Conservation (phyloP, 2,797 vertebrate genomes). For the Thamnophis elegans region DNA sequence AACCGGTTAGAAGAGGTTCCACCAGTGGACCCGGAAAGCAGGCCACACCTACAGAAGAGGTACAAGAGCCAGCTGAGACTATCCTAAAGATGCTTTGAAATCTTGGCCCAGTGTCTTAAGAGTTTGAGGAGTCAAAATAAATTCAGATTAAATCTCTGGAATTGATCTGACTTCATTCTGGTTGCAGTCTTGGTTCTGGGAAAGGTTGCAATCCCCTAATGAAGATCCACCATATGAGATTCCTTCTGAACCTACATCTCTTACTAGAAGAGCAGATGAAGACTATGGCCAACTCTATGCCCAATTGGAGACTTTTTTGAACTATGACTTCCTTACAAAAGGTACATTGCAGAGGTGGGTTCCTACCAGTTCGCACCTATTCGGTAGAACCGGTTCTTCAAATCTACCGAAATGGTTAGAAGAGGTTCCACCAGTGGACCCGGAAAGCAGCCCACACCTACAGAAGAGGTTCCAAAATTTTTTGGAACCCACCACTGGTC, state of each 20-base stretch:
- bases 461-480: no score
- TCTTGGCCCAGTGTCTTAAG: no score
- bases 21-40: no score
- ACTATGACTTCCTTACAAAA: background rate
- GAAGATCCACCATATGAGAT: background rate
- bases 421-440: no score
- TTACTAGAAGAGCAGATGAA: background rate
- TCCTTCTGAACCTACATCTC: background rate
- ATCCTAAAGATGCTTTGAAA: no score
- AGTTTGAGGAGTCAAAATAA: background rate
- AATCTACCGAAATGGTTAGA: no score
- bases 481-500: no score
- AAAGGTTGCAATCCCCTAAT: background rate
- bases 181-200: background rate
- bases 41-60: no score
- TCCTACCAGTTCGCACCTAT: no score
- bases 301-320: background rate
- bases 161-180: background rate
- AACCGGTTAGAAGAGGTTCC: no score
- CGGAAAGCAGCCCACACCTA: no score
- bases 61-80: background rate
- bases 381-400: no score
- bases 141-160: background rate
- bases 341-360: background rate
- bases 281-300: background rate